phyloP scores from a whole-genome alignment of 2,797 vertebrate species.

The Cirrhinus mrigala region DNA sequence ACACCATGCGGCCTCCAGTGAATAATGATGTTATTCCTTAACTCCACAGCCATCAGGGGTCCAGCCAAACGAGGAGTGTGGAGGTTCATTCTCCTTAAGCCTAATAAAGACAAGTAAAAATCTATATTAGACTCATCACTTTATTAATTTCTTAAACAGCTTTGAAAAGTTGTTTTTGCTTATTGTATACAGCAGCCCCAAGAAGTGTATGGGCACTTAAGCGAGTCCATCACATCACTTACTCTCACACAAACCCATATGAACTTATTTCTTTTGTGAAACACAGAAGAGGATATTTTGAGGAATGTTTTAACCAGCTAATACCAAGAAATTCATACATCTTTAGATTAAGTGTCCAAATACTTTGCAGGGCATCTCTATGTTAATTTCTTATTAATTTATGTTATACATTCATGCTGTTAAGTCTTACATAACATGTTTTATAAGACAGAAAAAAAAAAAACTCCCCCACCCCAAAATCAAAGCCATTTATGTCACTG shows the following conservation, averaged over 20 bases:
- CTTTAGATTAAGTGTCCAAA: neutral
- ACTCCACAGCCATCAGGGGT: slow-evolving; percentile 18
- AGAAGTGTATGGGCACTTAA: neutral
- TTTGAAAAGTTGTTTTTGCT: neutral
- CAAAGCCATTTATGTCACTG: neutral
- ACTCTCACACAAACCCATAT: neutral
- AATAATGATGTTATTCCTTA: neutral
- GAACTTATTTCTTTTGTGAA: no score
- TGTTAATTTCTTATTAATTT: neutral
- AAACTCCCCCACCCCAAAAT: neutral
- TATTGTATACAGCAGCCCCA: neutral
- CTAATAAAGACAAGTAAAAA: neutral
- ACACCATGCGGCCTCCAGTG: neutral
- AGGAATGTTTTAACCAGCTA: no score
- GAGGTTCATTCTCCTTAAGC: neutral
- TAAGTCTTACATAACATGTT: neutral
- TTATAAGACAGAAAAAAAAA: neutral
- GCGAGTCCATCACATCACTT: no score
- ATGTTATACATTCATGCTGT: neutral
- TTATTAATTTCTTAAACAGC: neutral
- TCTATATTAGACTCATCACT: neutral
- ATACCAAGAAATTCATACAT: no score
- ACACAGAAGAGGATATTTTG: no score
- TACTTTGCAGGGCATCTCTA: neutral
- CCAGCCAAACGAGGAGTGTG: neutral